A percentile compares a stretch with the other conserved stretches of the same genome.
These are phyloP conservation scores for Pachypsylla venusta DNA, from an alignment of 1,140 invertebrate genomes.

Conservation along the genomic window DNA sequence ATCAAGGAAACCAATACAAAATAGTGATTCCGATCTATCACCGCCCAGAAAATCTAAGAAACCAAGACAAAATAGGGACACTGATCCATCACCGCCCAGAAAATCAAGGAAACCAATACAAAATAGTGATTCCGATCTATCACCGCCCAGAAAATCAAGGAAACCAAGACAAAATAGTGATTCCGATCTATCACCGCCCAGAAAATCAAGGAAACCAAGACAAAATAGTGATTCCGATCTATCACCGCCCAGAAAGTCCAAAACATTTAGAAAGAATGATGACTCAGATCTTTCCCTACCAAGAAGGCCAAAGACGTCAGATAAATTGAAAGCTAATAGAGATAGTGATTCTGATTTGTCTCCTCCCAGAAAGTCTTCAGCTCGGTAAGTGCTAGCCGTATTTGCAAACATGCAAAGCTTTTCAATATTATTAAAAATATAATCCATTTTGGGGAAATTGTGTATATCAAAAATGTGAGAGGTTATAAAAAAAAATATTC, in stretches of 20 bases:
- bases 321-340: slow-evolving; percentile 11
- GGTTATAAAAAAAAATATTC: no score
- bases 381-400: no score
- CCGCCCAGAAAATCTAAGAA: slow-evolving; percentile 21
- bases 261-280: not conserved
- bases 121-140: slow-evolving; percentile 26
- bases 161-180: slow-evolving; percentile 17
- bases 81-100: not conserved
- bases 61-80: slow-evolving; percentile 8
- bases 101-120: not conserved
- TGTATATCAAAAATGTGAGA: no score
- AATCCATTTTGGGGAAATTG: no score
- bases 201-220: slow-evolving; percentile 21
- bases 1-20: slow-evolving; percentile 14
- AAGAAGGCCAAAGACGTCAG: slow-evolving; percentile 17
- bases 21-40: slow-evolving; percentile 24
- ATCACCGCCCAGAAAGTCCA: slow-evolving; percentile 24
- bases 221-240: slow-evolving; percentile 19
- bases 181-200: slow-evolving; percentile 29
- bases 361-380: slow-evolving; percentile 22
- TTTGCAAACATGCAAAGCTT: no score
- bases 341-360: slow-evolving; percentile 26
- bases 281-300: slow-evolving; percentile 23
- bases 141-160: slow-evolving; percentile 25
- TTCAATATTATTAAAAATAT: no score